A percentile compares a stretch with the other conserved stretches of the same genome.
phyloP scores from a whole-genome alignment of 2,797 vertebrate genomes.

The Helostoma temminkii region DNA sequence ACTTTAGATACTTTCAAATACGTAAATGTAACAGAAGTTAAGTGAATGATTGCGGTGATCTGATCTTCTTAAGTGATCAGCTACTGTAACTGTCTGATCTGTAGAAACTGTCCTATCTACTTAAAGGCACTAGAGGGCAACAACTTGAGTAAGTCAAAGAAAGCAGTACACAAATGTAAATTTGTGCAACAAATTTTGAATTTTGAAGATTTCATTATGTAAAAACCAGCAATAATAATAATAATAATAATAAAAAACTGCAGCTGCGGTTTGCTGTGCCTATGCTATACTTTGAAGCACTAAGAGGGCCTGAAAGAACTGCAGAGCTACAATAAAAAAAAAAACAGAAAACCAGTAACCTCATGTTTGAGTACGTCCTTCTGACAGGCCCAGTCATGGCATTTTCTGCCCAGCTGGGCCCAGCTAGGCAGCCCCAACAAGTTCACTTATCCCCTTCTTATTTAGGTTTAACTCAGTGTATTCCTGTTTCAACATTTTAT shows the following conservation, averaged over 20 bases:
- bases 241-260: not conserved
- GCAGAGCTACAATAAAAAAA: slow-evolving; percentile 28
- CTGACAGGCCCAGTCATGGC: slow-evolving; percentile 64
- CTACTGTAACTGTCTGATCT: no score
- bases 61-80: not conserved
- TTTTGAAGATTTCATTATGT: not conserved
- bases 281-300: slow-evolving; percentile 9
- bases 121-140: slow-evolving; percentile 35
- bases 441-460: slow-evolving; percentile 45
- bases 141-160: not conserved
- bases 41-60: no score
- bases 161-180: fast-evolving
- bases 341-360: no score
- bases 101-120: not conserved
- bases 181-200: not conserved
- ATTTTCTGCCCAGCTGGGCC: slow-evolving; percentile 71
- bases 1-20: slow-evolving; percentile 1
- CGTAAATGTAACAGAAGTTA: no score
- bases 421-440: slow-evolving; percentile 69
- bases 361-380: slow-evolving; percentile 60
- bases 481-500: slow-evolving; percentile 21
- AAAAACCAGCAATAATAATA: not conserved
- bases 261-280: slow-evolving; percentile 2
- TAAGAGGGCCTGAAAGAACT: slow-evolving; percentile 27
- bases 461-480: slow-evolving; percentile 59